Base-by-base conservation (phyloP, 1,140 invertebrate genomes). In the Parasteatoda tepidariorum region DNA sequence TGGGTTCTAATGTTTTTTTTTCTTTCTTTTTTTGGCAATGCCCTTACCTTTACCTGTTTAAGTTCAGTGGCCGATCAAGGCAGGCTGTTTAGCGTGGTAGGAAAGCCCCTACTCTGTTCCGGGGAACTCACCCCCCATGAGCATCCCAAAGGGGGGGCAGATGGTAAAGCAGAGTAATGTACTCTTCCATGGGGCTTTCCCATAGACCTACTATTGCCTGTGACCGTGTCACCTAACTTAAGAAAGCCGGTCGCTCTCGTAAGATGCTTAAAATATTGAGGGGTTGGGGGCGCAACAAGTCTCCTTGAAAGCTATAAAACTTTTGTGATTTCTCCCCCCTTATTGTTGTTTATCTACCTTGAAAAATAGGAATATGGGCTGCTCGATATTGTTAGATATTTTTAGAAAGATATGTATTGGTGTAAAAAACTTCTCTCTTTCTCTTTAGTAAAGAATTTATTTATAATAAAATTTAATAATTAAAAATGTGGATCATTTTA, bases 191-290 rank as follows among this genome's bases (percentile, higher is more conserved):
- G 48, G 38, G 34, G 26, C 22, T 76, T 76, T 76, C 74, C 74
- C 74, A 76, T 76, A 76, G 74, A 76, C 74, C 74, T 76, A 76
- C 30, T 76, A 34, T 28, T 64, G 74, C 74, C 22, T 57, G 41
- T 76, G 74, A 76, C 74, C 74, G 74, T 76, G 74, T 76, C 74
- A 76, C 33, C 61, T 18, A 55, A n/a, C 38, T 9, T 18, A 59
- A 59, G n/a, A 22, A 13, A n/a, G 57, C 57, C 57, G 57, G 13
- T 13, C 57, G n/a, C 9, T 22, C 24, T 48, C 41, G 11, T 9
- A 48, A 9, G 41, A 13, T 18, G 41, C 41, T 48, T 48, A 13
- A 18, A 9, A 18, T 48, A 48, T 48, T 48, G n/a, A n/a, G n/a
- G n/a, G n/a, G n/a, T n/a, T 13, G 38, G 38, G 38, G 38, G 18